Evolutionary conservation across 2,888 invertebrate species (phyloP).

Genomic region (Campaea margaritaria): DNA sequence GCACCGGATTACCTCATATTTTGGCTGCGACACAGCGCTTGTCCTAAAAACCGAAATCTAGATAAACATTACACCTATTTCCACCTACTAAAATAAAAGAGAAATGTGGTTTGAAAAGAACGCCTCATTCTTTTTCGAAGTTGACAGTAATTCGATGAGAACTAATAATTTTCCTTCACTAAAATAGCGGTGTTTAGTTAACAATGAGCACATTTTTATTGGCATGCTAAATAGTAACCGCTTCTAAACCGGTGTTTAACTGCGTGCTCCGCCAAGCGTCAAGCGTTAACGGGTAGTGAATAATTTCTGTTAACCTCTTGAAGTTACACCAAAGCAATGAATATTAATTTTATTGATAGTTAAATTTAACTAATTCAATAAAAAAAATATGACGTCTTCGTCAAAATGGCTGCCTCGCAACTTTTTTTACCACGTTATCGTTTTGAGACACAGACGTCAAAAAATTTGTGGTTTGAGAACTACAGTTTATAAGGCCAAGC

Average conservation of each 20-base stretch:
- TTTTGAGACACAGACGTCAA: too few species aligned
- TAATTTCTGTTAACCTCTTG: constrained; percentile 53
- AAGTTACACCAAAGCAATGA: constrained; percentile 30
- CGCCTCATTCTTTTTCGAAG: constrained; percentile 2
- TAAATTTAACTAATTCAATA: neutral
- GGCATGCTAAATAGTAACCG: constrained; percentile 54
- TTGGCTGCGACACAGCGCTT: constrained; percentile 23
- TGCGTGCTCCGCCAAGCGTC: constrained; percentile 67
- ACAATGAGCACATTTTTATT: constrained; percentile 48
- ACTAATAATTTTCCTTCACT: neutral
- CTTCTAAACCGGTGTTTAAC: constrained; percentile 68
- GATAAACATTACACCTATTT: constrained; percentile 26
- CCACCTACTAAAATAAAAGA: constrained; percentile 21
- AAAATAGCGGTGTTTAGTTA: constrained; percentile 42
- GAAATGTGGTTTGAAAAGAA: constrained; percentile 22
- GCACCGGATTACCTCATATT: constrained; percentile 25
- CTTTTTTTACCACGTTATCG: neutral
- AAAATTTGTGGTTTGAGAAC: too few species aligned
- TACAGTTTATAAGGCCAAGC: neutral
- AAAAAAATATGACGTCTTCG: neutral
- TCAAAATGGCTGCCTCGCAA: neutral
- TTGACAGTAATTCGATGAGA: constrained; percentile 7
- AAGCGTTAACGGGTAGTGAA: constrained; percentile 59
- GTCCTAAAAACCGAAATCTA: constrained; percentile 31
- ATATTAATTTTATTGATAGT: constrained; percentile 15